Conservation (phyloP, 23 tunicate genomes). For the Styela clava region DNA sequence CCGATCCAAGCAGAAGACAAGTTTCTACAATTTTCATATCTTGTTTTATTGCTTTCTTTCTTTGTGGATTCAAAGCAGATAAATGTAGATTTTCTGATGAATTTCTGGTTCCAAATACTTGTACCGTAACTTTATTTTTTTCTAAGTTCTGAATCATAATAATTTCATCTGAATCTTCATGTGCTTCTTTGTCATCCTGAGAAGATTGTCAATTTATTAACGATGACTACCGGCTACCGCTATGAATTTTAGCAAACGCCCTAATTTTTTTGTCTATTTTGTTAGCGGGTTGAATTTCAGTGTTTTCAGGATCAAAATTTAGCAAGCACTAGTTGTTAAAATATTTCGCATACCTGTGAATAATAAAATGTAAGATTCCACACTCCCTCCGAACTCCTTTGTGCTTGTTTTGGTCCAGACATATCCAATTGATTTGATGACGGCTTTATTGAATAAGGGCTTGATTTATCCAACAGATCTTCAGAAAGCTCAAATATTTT, state of each 20-base stretch:
- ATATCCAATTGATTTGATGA: neutral
- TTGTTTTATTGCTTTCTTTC: neutral
- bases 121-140: constrained; percentile 28
- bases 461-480: neutral
- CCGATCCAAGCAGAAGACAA: constrained; percentile 26
- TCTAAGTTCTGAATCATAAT: constrained; percentile 6
- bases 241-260: no score
- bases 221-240: no score
- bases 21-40: constrained; percentile 19
- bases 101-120: constrained; percentile 49
- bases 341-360: constrained; percentile 14
- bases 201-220: no score
- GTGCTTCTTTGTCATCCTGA: neutral
- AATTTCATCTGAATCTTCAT: neutral
- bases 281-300: no score
- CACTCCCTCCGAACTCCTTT: constrained; percentile 5
- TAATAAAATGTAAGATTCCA: constrained; percentile 26
- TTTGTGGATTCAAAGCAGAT: constrained; percentile 24
- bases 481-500: constrained; percentile 15
- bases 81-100: constrained; percentile 36
- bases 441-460: neutral
- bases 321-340: no score
- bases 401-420: neutral
- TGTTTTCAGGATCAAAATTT: no score
- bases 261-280: no score